Evolutionary conservation across 2,888 invertebrate species (phyloP), one percentile per base, ranked within the genome.

Genomic region (Nebria brevicollis): DNA sequence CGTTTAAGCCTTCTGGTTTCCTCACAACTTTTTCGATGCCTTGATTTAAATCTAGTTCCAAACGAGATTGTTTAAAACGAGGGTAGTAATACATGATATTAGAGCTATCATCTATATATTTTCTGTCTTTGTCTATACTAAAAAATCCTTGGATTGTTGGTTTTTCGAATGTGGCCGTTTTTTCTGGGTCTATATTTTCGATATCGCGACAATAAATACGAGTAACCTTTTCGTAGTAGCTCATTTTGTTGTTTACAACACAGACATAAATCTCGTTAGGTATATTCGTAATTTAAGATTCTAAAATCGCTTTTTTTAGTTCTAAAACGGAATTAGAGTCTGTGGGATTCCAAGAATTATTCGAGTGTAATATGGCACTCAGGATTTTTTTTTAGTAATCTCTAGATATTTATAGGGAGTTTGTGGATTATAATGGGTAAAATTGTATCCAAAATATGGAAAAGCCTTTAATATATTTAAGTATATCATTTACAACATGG

Each of bases 401-500:
- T 8, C 2, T 54, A 54, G 2, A 6, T 8, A 54, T 54, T 54
- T 54, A 13, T 7, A 54, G 7, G 54, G 54, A 54, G 8, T 54
- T 54, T 54, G 2, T 13, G 54, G 54, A 54, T 54, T 6, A 1
- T 8, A 11, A 13, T 54, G 7, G 54, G 8, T 54, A 54, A 54
- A 54, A 20, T 20, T 20, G 0, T 54, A 11, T 54, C 54, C 54
- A 54, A 77, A 43, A 65, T 79, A 79, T 79, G 79, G 79, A 79
- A 79, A 79, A 79, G 79, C 79, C 74, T 76, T 75, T 66, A 79
- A 74, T 79, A 80, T 80, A 80, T 75, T 75, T 80, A 80, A 75
- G 80, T 80, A 80, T 80, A 75, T 80, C 68, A 80, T 80, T 75
- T 80, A 80, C 75, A 80, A 80, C 80, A 75, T 43, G 74, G 70